Conservation (phyloP, 2,888 invertebrate genomes). For the Lottia gigantea region DNA sequence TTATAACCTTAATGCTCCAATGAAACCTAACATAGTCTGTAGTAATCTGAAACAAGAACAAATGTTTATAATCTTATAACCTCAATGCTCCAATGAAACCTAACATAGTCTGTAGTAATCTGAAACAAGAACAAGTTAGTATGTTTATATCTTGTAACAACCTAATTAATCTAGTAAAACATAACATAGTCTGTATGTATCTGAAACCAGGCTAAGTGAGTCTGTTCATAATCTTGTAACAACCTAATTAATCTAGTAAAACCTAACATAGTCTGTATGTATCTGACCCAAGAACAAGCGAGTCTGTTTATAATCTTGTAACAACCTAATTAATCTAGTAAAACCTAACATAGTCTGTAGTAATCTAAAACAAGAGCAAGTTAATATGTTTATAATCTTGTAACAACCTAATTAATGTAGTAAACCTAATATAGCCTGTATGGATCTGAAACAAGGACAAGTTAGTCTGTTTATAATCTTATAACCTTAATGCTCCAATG, state of each 20-base stretch:
- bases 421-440: constrained; percentile 76
- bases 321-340: constrained; percentile 75
- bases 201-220: no score
- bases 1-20: constrained; percentile 76
- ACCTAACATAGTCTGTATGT: constrained; percentile 73
- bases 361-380: constrained; percentile 39
- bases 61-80: constrained; percentile 73
- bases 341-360: constrained; percentile 76
- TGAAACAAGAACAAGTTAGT: constrained; percentile 35
- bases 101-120: constrained; percentile 70
- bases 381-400: constrained; percentile 71
- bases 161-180: no score
- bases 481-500: constrained; percentile 74
- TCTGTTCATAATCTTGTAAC: constrained; percentile 25
- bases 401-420: constrained; percentile 76
- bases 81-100: constrained; percentile 79
- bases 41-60: constrained; percentile 30
- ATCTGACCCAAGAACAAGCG: no score
- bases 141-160: no score
- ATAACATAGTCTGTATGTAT: no score
- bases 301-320: constrained; percentile 73
- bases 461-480: constrained; percentile 71
- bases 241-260: constrained; percentile 77
- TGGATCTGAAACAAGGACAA: constrained; percentile 45
- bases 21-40: constrained; percentile 77